Conservation (phyloP, 2,888 invertebrate species). For the Nyleta sp. region DNA sequence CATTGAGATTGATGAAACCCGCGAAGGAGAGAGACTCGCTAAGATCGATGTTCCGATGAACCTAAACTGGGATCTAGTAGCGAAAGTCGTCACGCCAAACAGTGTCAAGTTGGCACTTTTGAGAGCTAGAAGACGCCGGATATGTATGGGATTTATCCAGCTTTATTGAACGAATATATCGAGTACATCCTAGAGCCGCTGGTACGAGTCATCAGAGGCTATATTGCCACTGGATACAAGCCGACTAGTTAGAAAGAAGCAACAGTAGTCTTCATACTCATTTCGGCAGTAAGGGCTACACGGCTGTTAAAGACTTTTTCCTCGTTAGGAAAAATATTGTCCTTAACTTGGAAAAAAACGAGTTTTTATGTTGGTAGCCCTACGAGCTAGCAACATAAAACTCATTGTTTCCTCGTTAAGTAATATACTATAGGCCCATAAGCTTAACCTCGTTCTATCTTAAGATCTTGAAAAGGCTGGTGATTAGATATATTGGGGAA, state of each 20-base stretch:
- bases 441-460: background rate
- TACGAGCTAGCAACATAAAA: too few species aligned
- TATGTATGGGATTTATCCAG: background rate
- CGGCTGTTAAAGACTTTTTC: background rate
- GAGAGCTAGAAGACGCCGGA: background rate
- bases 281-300: background rate
- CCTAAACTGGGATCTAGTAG: background rate
- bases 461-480: constrained; percentile 32
- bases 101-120: background rate
- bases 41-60: background rate
- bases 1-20: background rate
- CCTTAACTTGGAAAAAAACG: too few species aligned
- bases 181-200: background rate
- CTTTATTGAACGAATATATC: background rate
- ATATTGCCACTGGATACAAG: background rate
- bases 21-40: background rate
- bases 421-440: background rate
- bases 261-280: constrained; percentile 1
- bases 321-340: too few species aligned
- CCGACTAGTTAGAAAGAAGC: constrained; percentile 12
- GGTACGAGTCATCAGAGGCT: background rate
- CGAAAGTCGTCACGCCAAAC: background rate
- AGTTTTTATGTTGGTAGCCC: too few species aligned
- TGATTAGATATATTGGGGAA: constrained; percentile 58
- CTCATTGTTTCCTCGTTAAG: too few species aligned